Percentiles rank a stretch among this genome's conserved stretches.
These are phyloP conservation scores for Terrapene triunguis DNA, from an alignment of 2,113 vertebrate genomes.

Conservation along the genomic window DNA sequence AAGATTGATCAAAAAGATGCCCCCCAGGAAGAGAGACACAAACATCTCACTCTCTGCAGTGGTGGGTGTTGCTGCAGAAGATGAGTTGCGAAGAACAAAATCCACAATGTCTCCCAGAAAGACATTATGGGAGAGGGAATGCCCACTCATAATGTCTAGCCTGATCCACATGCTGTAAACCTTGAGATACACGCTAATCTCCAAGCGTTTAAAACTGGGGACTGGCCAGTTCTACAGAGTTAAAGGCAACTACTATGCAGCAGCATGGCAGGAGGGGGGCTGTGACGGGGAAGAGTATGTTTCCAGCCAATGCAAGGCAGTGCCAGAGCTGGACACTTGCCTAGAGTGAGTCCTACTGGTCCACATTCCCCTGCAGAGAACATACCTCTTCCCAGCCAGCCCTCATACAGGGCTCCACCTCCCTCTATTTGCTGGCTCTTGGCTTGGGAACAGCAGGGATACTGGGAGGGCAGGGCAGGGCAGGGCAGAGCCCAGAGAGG, in stretches of 20 bases:
- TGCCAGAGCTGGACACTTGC: accelerated
- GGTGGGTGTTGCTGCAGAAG: background rate
- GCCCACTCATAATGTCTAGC: accelerated
- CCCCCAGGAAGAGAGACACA: background rate
- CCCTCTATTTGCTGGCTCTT: background rate
- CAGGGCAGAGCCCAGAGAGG: background rate
- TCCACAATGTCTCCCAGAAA: background rate
- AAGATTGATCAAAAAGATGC: background rate
- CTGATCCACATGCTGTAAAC: background rate
- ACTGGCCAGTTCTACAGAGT: accelerated
- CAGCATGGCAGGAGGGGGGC: accelerated
- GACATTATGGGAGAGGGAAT: background rate
- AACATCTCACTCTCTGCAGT: background rate
- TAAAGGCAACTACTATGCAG: background rate
- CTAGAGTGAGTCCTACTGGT: accelerated
- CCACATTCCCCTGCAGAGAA: accelerated
- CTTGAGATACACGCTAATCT: background rate
- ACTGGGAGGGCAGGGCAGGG: background rate
- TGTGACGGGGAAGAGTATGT: background rate
- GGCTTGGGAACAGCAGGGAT: background rate
- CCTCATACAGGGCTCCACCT: background rate
- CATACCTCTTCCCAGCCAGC: background rate
- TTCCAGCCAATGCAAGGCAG: background rate
- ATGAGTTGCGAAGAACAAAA: background rate
- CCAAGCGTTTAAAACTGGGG: background rate